phyloP scores from a whole-genome alignment of 2,888 invertebrate species.

The Desoria tigrina region DNA sequence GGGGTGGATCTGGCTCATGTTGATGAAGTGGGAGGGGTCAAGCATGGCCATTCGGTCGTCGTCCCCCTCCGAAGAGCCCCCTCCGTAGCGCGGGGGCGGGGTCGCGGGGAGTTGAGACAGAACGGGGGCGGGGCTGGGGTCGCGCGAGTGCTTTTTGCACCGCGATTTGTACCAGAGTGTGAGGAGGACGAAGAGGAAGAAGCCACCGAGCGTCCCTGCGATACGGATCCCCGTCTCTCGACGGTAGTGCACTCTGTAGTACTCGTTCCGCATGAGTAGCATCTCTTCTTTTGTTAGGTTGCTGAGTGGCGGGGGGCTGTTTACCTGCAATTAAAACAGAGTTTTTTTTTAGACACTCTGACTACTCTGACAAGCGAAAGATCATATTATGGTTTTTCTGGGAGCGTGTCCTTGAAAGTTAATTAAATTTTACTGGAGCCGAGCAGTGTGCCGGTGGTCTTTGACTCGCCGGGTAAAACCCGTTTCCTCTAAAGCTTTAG shows the following conservation, averaged over 20 bases:
- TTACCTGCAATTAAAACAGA: too few species aligned
- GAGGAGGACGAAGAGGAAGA: constrained; percentile 88
- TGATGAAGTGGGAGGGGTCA: constrained; percentile 17
- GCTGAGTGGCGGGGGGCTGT: too few species aligned
- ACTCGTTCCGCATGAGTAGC: constrained; percentile 65
- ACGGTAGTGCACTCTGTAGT: constrained; percentile 85
- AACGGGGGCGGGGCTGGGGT: constrained; percentile 1
- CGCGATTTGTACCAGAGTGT: constrained; percentile 88
- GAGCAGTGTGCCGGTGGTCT: too few species aligned
- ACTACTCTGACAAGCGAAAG: too few species aligned
- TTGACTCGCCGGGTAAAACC: too few species aligned
- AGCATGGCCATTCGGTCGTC: constrained; percentile 8
- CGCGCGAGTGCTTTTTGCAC: constrained; percentile 57
- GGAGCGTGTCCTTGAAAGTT: too few species aligned
- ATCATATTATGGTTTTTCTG: too few species aligned
- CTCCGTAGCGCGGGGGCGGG: background rate
- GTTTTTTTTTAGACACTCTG: too few species aligned
- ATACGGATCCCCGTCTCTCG: constrained; percentile 91
- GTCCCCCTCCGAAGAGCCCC: constrained; percentile 12
- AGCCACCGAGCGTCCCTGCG: constrained; percentile 86
- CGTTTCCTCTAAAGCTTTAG: too few species aligned
- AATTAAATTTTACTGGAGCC: too few species aligned
- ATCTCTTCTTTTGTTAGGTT: constrained; percentile 9
- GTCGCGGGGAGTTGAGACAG: constrained; percentile 16
- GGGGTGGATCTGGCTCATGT: constrained; percentile 24